Percentiles rank a stretch among this genome's conserved stretches.
These are phyloP conservation scores for Scarus forsteni DNA, from an alignment of 2,797 vertebrate genomes.

Conservation along the genomic window DNA sequence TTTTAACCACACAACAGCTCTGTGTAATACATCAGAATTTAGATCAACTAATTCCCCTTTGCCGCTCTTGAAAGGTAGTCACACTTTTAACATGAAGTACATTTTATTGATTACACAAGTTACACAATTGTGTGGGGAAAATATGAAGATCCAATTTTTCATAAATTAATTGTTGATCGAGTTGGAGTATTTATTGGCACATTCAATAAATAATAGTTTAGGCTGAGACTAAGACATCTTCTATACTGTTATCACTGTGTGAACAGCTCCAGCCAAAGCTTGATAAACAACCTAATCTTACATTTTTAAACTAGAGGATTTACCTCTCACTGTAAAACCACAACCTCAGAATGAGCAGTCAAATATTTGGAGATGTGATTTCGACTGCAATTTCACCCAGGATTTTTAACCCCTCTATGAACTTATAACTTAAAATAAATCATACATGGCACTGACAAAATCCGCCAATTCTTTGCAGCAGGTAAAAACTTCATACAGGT, in stretches of 20 bases:
- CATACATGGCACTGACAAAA: conserved; percentile 7
- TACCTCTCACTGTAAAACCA: not conserved
- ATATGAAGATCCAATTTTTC: not conserved
- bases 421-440: not conserved
- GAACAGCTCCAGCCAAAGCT: too few relatives aligned
- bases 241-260: not conserved
- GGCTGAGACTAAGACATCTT: not conserved
- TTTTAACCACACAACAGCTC: too few relatives aligned
- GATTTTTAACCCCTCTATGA: not conserved
- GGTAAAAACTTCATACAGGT: conserved; percentile 17
- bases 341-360: not conserved
- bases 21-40: not conserved
- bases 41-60: not conserved
- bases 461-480: not conserved
- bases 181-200: not conserved
- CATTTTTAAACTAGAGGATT: not conserved
- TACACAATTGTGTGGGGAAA: not conserved
- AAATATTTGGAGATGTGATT: not conserved
- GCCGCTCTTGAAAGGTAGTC: not conserved
- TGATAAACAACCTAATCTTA: too few relatives aligned
- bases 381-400: not conserved
- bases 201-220: not conserved
- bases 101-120: not conserved
- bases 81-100: not conserved
- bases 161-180: not conserved